phyloP scores from a whole-genome alignment of 1,140 invertebrate species.

The Bombus affinis region DNA sequence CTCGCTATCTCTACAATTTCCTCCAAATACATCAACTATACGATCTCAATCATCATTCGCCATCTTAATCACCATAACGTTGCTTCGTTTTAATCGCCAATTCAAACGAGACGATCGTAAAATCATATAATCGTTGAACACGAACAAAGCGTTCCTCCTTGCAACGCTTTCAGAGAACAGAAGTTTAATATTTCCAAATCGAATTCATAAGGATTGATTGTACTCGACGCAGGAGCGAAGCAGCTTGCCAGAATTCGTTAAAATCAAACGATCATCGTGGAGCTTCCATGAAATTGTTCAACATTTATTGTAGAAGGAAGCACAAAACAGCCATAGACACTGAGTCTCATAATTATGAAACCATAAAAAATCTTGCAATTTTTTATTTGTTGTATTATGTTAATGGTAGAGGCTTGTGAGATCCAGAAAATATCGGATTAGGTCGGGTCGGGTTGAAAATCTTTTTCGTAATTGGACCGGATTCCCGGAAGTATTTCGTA shows the following conservation, averaged over 20 bases:
- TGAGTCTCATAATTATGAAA: no score
- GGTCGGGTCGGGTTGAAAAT: no score
- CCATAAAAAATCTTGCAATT: no score
- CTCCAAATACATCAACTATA: background rate
- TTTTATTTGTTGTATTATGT: no score
- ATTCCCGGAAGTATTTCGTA: no score
- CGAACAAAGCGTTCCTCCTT: background rate
- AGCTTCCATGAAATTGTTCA: no score
- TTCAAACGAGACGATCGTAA: background rate
- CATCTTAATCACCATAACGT: background rate
- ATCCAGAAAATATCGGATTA: no score
- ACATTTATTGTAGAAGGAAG: no score
- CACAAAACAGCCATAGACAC: no score
- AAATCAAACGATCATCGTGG: background rate
- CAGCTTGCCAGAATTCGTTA: conserved; percentile 51
- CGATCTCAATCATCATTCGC: background rate
- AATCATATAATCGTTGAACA: background rate
- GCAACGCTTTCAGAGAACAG: conserved; percentile 17
- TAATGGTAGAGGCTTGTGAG: no score
- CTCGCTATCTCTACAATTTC: background rate
- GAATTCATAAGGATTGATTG: conserved; percentile 33
- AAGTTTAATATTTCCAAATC: conserved; percentile 28
- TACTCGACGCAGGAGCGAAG: conserved; percentile 10
- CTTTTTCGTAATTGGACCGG: no score
- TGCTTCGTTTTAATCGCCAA: background rate